phyloP scores from a whole-genome alignment of 2,113 vertebrate species.

The Bujurquina vittata region DNA sequence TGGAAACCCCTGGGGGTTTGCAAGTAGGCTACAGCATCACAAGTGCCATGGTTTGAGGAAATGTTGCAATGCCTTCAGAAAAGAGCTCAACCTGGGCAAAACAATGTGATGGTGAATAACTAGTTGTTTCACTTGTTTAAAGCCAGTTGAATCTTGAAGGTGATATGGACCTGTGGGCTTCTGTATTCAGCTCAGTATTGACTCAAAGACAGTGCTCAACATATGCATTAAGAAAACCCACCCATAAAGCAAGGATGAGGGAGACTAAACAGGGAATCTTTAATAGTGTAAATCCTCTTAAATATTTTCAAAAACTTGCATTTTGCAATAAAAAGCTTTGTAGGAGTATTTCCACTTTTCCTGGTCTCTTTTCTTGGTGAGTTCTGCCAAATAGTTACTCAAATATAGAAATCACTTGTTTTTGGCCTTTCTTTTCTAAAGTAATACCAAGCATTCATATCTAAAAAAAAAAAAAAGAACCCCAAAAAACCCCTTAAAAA shows the following conservation, averaged over 20 bases:
- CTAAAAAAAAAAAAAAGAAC: slow-evolving; percentile 4
- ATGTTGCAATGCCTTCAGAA: slow-evolving; percentile 12
- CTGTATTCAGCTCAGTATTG: not conserved
- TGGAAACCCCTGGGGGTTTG: slow-evolving; percentile 39
- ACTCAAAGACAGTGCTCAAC: not conserved
- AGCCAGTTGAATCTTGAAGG: not conserved
- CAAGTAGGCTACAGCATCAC: slow-evolving; percentile 30
- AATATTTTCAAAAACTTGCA: not conserved
- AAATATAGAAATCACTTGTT: not conserved
- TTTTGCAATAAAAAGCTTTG: not conserved
- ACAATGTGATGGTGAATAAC: slow-evolving; percentile 13
- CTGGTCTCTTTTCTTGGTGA: not conserved
- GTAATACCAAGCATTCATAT: slow-evolving; percentile 1
- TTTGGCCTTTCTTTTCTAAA: not conserved
- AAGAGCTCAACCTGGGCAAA: slow-evolving; percentile 14
- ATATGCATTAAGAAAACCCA: not conserved
- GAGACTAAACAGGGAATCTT: not conserved
- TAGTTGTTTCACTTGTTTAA: not conserved
- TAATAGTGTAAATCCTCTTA: not conserved
- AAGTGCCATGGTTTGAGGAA: slow-evolving; percentile 16
- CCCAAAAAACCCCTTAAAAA: no score
- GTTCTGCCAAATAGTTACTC: not conserved
- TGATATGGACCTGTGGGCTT: not conserved
- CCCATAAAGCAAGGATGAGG: not conserved
- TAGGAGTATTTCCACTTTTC: not conserved